Conservation (phyloP, 2,888 invertebrate species). For the Leucoma salicis region DNA sequence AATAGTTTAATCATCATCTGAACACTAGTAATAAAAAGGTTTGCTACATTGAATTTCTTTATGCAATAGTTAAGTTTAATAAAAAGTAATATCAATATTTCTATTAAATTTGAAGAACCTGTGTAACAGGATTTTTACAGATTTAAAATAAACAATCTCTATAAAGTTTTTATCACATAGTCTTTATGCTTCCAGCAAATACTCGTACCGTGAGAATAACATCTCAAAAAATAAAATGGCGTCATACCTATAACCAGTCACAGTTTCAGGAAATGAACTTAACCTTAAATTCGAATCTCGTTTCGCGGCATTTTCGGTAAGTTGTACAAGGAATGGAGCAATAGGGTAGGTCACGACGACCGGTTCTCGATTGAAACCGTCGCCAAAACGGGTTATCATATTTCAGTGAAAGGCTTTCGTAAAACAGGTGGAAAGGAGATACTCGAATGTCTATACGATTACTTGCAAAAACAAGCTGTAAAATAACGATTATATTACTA, state of each 20-base stretch:
- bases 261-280: conserved; percentile 6
- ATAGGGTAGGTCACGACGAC: conserved; percentile 31
- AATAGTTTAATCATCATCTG: too few species aligned
- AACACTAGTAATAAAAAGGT: too few species aligned
- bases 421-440: conserved; percentile 12
- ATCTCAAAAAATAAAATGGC: too few species aligned
- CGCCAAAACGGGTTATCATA: conserved; percentile 26
- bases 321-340: conserved; percentile 16
- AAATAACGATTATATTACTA: neutral
- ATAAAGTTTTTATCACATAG: too few species aligned
- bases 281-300: conserved; percentile 9
- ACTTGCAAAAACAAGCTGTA: neutral
- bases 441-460: neutral
- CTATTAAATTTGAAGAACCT: too few species aligned
- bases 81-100: too few species aligned
- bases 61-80: too few species aligned
- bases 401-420: conserved; percentile 33
- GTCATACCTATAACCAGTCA: neutral
- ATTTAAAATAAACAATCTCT: too few species aligned
- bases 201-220: too few species aligned
- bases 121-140: too few species aligned
- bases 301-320: conserved; percentile 8
- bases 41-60: too few species aligned
- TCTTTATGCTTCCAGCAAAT: too few species aligned
- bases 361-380: conserved; percentile 20